Evolutionary conservation across 92 coral and sea anemone species (phyloP).

Genomic region (Diadumene lineata): DNA sequence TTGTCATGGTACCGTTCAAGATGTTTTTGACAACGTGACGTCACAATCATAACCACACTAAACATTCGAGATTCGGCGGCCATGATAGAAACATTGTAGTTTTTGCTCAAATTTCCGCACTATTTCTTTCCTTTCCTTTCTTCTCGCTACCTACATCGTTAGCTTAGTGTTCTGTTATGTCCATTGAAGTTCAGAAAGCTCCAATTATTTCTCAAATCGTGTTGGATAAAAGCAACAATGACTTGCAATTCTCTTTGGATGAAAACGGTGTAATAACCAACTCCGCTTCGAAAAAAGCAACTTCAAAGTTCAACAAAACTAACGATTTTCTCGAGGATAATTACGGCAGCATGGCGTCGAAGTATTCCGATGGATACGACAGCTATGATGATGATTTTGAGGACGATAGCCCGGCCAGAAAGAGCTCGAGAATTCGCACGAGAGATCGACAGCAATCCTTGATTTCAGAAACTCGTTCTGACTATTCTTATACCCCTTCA

Average conservation of each 20-base stretch:
- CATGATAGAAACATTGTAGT: conserved; percentile 36
- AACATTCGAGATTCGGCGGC: conserved; percentile 43
- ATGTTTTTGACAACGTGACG: conserved; percentile 90
- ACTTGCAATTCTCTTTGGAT: conserved; percentile 41
- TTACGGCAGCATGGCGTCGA: conserved; percentile 56
- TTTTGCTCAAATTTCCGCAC: background rate
- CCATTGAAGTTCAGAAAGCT: conserved; percentile 83
- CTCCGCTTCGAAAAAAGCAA: conserved; percentile 50
- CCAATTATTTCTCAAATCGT: conserved; percentile 58
- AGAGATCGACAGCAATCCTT: conserved; percentile 27
- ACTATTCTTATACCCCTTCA: conserved; percentile 44
- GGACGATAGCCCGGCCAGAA: conserved; percentile 58
- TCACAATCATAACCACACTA: conserved; percentile 44
- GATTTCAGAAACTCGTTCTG: conserved; percentile 12
- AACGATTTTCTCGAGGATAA: conserved; percentile 46
- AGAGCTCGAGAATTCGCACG: conserved; percentile 32
- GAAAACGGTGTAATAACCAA: conserved; percentile 47
- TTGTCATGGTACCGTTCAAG: conserved; percentile 64
- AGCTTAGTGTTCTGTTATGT: conserved; percentile 76
- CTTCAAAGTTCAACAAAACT: conserved; percentile 37
- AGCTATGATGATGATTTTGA: conserved; percentile 98
- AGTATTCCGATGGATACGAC: conserved; percentile 80
- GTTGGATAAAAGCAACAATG: conserved; percentile 52
- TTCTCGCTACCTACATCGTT: background rate
- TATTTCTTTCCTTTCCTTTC: background rate